Conservation (phyloP, 2,888 invertebrate genomes). For the Leucania comma region DNA sequence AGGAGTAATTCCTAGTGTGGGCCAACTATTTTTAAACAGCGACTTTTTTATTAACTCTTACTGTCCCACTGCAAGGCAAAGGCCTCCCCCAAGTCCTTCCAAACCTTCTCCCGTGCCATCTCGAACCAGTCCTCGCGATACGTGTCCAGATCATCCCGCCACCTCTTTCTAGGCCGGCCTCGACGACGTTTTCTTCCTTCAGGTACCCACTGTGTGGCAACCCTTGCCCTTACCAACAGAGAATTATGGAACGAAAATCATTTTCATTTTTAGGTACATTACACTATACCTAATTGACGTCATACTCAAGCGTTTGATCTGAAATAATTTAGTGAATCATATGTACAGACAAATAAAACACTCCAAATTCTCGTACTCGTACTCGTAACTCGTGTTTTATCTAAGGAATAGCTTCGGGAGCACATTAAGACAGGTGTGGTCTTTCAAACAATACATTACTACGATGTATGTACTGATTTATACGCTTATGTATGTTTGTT, state of each 20-base stretch:
- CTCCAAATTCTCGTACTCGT: slow-evolving; percentile 64
- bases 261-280: slow-evolving; percentile 7
- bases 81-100: no score
- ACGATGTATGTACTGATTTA: slow-evolving; percentile 26
- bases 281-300: slow-evolving; percentile 65
- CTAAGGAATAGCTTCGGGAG: slow-evolving; percentile 64
- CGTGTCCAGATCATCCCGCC: no score
- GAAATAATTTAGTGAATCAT: slow-evolving; percentile 71
- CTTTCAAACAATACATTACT: slow-evolving; percentile 50
- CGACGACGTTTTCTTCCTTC: no score
- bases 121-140: no score
- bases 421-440: slow-evolving; percentile 64
- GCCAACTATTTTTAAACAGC: no score
- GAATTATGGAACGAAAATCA: neutral
- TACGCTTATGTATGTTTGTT: slow-evolving; percentile 13
- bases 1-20: no score
- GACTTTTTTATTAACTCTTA: no score
- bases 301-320: slow-evolving; percentile 62
- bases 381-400: slow-evolving; percentile 66
- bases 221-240: no score
- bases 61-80: no score
- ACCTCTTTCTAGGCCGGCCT: no score
- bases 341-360: slow-evolving; percentile 76
- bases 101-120: no score
- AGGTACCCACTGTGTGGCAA: no score